phyloP scores from a whole-genome alignment of 2,888 invertebrate species.

The Tenthredo notha region DNA sequence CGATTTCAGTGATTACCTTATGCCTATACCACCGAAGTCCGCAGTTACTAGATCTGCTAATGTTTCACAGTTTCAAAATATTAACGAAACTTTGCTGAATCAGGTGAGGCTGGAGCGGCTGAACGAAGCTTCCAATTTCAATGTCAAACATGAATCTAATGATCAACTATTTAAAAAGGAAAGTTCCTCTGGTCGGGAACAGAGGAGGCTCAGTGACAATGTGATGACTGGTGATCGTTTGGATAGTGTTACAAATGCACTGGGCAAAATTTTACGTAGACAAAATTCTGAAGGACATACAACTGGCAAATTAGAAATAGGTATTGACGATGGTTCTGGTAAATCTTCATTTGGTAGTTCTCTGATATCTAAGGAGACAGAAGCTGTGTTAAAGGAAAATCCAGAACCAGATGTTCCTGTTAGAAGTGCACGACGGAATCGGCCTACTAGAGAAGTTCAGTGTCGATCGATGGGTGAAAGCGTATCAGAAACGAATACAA shows the following conservation, averaged over 20 bases:
- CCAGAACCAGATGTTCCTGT: slow-evolving; percentile 76
- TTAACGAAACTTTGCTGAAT: slow-evolving; percentile 71
- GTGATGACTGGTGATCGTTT: slow-evolving; percentile 62
- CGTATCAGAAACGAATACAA: slow-evolving; percentile 65
- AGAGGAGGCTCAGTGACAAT: slow-evolving; percentile 70
- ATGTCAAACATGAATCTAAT: slow-evolving; percentile 70
- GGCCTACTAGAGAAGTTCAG: slow-evolving; percentile 74
- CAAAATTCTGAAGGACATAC: slow-evolving; percentile 76
- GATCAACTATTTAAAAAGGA: slow-evolving; percentile 67
- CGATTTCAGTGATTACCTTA: slow-evolving; percentile 68
- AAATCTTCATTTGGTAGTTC: slow-evolving; percentile 55
- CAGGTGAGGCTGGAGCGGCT: slow-evolving; percentile 70
- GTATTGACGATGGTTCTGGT: slow-evolving; percentile 62
- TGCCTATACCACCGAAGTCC: slow-evolving; percentile 70
- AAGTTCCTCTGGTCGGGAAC: slow-evolving; percentile 64
- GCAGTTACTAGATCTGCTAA: slow-evolving; percentile 73
- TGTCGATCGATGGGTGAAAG: slow-evolving; percentile 77
- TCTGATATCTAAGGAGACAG: slow-evolving; percentile 62
- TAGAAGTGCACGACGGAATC: slow-evolving; percentile 74
- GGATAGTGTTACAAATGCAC: slow-evolving; percentile 66
- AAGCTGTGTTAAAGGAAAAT: slow-evolving; percentile 67
- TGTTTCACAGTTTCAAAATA: slow-evolving; percentile 71
- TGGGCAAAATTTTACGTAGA: slow-evolving; percentile 66
- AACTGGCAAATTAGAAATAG: slow-evolving; percentile 62
- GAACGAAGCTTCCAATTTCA: slow-evolving; percentile 72